Evolutionary conservation across 2,888 invertebrate species (phyloP).

Genomic region (Marronus borbonicus): DNA sequence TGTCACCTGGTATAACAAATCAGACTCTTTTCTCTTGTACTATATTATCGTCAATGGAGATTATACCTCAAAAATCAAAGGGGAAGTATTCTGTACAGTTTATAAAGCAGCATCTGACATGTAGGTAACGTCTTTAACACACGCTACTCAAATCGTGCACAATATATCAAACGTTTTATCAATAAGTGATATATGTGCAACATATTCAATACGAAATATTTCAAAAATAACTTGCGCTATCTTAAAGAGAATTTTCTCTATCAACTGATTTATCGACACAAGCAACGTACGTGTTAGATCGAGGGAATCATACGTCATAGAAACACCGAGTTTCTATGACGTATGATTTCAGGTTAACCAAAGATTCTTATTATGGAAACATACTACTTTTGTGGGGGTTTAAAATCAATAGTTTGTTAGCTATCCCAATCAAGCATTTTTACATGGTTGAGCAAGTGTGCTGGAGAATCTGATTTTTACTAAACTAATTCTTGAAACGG

Average conservation of each 20-base stretch:
- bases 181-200: conserved; percentile 4
- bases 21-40: not conserved
- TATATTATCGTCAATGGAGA: not conserved
- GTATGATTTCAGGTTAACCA: no score
- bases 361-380: no score
- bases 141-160: not conserved
- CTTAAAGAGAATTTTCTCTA: not conserved
- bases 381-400: no score
- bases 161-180: conserved; percentile 9
- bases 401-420: no score
- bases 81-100: not conserved
- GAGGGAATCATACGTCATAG: not conserved
- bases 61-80: not conserved
- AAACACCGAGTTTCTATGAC: no score
- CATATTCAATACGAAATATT: not conserved
- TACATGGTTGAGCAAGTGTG: no score
- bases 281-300: not conserved
- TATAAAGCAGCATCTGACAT: not conserved
- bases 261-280: not conserved
- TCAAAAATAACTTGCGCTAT: not conserved
- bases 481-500: no score
- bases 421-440: no score
- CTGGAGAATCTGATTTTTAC: no score
- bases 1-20: no score
- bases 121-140: not conserved